Percentiles rank a stretch among this genome's conserved stretches.
These are phyloP conservation scores for Pollenia labialis DNA, from an alignment of 2,888 invertebrate genomes.

Conservation along the genomic window DNA sequence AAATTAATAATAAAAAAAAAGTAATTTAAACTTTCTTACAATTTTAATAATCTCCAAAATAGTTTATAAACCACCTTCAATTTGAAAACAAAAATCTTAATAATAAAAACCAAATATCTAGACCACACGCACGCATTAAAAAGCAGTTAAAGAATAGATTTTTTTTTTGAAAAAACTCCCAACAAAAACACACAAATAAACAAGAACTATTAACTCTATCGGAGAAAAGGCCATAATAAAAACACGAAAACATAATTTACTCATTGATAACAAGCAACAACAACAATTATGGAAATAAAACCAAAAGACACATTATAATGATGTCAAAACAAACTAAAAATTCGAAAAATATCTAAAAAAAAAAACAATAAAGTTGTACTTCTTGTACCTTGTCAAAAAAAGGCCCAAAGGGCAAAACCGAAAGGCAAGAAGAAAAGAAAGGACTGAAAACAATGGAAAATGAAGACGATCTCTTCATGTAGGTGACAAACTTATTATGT, in stretches of 20 bases:
- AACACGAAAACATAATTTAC: constrained; percentile 73
- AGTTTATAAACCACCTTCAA: constrained; percentile 22
- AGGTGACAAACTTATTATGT: constrained; percentile 82
- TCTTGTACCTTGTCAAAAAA: constrained; percentile 33
- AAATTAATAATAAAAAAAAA: too few relatives aligned
- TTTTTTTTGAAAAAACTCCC: constrained; percentile 21
- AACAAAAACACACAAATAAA: constrained; percentile 17
- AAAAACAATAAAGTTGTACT: constrained; percentile 52
- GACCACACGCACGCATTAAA: constrained; percentile 60
- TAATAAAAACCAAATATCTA: background rate
- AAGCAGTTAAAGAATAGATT: constrained; percentile 45
- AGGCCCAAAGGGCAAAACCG: constrained; percentile 32
- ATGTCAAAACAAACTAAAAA: constrained; percentile 49
- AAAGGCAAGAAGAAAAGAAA: constrained; percentile 28
- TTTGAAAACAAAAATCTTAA: background rate
- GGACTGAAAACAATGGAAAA: constrained; percentile 46
- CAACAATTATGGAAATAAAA: background rate
- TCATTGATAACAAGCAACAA: constrained; percentile 68
- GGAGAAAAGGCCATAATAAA: constrained; percentile 45
- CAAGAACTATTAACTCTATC: constrained; percentile 67
- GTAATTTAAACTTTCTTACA: too few relatives aligned
- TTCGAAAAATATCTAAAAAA: constrained; percentile 15
- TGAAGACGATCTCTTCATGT: constrained; percentile 75
- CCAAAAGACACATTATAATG: constrained; percentile 26
- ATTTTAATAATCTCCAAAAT: too few relatives aligned